A percentile compares a stretch with the other conserved stretches of the same genome.
phyloP scores from a whole-genome alignment of 2,888 invertebrate species.

The Protula sp. region DNA sequence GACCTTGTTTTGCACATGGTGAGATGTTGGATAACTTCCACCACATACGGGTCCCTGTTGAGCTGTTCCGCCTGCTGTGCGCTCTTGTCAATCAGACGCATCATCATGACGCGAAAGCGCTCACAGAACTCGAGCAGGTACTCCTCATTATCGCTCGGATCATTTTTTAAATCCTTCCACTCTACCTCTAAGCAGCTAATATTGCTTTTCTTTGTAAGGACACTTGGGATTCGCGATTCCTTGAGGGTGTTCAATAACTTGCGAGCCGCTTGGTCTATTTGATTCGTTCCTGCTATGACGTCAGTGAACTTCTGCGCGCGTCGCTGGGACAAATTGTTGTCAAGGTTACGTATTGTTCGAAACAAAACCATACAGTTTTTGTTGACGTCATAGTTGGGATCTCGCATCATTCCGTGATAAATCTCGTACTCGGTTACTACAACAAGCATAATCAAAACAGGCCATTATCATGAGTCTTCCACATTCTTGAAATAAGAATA shows the following conservation, averaged over 20 bases:
- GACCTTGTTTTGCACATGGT: slow-evolving; percentile 6
- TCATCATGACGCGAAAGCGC: not conserved
- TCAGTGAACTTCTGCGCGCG: slow-evolving; percentile 13
- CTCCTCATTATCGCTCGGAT: slow-evolving; percentile 13
- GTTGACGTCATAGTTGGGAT: slow-evolving; percentile 3
- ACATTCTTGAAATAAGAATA: too few species aligned
- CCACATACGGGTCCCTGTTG: slow-evolving; percentile 15
- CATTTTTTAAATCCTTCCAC: slow-evolving; percentile 1
- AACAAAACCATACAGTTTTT: slow-evolving; percentile 20
- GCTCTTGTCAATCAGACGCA: not conserved
- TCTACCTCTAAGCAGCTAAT: too few species aligned
- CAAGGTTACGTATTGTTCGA: slow-evolving; percentile 15
- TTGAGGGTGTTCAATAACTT: slow-evolving; percentile 13
- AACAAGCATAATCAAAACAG: too few species aligned
- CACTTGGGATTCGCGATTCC: too few species aligned
- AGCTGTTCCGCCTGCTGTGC: not conserved
- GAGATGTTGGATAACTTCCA: slow-evolving; percentile 28
- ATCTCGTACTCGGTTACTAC: slow-evolving; percentile 29
- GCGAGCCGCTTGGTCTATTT: slow-evolving; percentile 8
- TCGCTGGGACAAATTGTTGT: slow-evolving; percentile 1
- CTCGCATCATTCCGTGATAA: slow-evolving; percentile 13
- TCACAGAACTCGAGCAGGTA: slow-evolving; percentile 21
- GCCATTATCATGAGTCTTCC: too few species aligned
- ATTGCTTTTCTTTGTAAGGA: not conserved
- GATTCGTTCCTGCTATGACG: slow-evolving; percentile 5